These are phyloP conservation scores for Nomada ferruginata DNA, from an alignment of 2,888 invertebrate species.

Conservation along the genomic window DNA sequence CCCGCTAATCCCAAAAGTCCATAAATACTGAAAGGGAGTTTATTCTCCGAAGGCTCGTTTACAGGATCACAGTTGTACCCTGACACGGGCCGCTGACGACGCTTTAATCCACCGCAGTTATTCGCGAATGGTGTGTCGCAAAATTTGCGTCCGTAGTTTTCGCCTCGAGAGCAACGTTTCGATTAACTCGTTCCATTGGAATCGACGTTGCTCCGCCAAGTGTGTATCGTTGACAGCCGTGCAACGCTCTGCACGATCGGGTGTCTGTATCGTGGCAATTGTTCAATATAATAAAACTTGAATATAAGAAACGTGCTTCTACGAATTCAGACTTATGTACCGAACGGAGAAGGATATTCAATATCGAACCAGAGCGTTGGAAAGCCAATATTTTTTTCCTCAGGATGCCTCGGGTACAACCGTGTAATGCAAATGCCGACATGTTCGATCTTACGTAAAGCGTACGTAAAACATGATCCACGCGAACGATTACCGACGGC, in stretches of 20 bases:
- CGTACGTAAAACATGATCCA: conserved; percentile 56
- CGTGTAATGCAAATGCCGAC: conserved; percentile 52
- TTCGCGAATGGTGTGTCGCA: conserved; percentile 40
- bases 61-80: conserved; percentile 67
- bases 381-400: conserved; percentile 23
- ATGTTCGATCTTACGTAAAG: conserved; percentile 51
- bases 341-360: neutral
- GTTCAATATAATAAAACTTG: neutral
- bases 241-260: neutral
- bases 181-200: conserved; percentile 34
- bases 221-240: neutral
- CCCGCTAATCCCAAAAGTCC: conserved; percentile 72
- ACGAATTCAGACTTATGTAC: too few species aligned
- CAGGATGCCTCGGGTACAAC: conserved; percentile 31
- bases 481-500: conserved; percentile 42
- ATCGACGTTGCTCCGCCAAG: conserved; percentile 12
- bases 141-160: conserved; percentile 59
- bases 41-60: conserved; percentile 72
- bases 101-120: conserved; percentile 64
- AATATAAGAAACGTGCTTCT: neutral
- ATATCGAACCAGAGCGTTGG: conserved; percentile 34
- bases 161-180: conserved; percentile 50
- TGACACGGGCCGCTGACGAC: conserved; percentile 68
- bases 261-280: neutral
- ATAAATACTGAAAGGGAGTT: conserved; percentile 72